These are phyloP conservation scores for Chauna torquata DNA, from an alignment of 2,113 vertebrate species.

Conservation along the genomic window DNA sequence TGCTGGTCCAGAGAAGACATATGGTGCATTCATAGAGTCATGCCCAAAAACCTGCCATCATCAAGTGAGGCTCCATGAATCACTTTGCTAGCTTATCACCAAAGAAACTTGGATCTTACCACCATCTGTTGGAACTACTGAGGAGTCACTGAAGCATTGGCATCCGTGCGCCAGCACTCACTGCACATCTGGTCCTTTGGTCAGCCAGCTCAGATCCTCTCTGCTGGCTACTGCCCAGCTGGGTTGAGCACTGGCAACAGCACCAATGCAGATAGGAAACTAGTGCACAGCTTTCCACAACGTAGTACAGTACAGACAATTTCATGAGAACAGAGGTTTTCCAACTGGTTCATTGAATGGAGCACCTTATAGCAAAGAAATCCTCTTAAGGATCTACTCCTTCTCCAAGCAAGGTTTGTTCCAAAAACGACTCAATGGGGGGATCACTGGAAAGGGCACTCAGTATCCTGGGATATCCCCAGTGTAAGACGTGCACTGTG, in stretches of 20 bases:
- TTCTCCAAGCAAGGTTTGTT: not conserved
- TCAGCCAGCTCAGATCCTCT: constrained; percentile 63
- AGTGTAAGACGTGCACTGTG: not conserved
- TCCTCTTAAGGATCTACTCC: not conserved
- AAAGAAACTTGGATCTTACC: constrained; percentile 69
- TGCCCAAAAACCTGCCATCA: constrained; percentile 69
- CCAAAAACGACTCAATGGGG: not conserved
- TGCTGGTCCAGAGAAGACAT: constrained; percentile 68
- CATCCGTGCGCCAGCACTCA: constrained; percentile 50
- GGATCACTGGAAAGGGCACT: not conserved
- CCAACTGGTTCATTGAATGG: not conserved
- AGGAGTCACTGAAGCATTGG: constrained; percentile 65
- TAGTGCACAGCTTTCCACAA: not conserved
- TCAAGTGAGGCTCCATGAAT: constrained; percentile 68
- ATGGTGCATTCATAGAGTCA: constrained; percentile 66
- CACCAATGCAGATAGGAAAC: not conserved
- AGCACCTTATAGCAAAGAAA: not conserved
- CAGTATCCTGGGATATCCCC: not conserved
- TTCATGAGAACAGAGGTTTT: not conserved
- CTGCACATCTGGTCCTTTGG: constrained; percentile 63
- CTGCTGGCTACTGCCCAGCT: constrained; percentile 57
- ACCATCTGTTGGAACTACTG: constrained; percentile 62
- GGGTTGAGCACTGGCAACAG: constrained; percentile 49
- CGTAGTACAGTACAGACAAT: not conserved
- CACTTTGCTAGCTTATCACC: constrained; percentile 70